Evolutionary conservation across 2,888 invertebrate species (phyloP).

Genomic region (Yponomeuta sedellus): DNA sequence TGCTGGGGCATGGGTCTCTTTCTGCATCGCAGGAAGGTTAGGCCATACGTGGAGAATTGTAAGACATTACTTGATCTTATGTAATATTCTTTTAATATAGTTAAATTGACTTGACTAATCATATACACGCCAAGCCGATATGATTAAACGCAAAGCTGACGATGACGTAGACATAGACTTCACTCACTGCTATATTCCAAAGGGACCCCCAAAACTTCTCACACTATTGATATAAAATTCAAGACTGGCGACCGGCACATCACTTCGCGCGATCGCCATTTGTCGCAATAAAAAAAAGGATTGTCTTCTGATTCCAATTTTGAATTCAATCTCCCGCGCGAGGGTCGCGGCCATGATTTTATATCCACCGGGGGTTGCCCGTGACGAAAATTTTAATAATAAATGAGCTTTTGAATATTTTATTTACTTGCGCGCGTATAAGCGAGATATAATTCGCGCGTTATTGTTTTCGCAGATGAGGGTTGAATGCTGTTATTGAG

Average conservation of each 20-base stretch:
- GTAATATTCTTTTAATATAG: no score
- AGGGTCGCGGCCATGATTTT: slow-evolving; percentile 65
- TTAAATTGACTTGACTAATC: no score
- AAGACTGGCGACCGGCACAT: slow-evolving; percentile 51
- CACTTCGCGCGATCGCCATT: slow-evolving; percentile 48
- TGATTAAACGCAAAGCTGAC: no score
- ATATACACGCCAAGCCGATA: no score
- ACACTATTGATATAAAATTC: slow-evolving; percentile 53
- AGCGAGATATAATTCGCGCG: slow-evolving; percentile 10
- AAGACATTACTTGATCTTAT: no score
- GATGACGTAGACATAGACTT: no score
- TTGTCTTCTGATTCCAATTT: slow-evolving; percentile 73
- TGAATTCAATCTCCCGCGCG: slow-evolving; percentile 69
- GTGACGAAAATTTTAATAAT: slow-evolving; percentile 55
- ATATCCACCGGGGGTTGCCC: slow-evolving; percentile 61
- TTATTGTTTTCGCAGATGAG: slow-evolving; percentile 6
- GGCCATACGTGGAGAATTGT: no score
- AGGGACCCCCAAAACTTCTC: slow-evolving; percentile 30
- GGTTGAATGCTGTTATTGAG: neutral
- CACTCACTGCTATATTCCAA: neutral
- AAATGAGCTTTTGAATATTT: slow-evolving; percentile 38
- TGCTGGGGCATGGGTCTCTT: no score
- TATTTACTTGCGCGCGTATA: neutral
- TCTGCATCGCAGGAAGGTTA: no score
- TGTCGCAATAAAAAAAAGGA: slow-evolving; percentile 61